Base-by-base conservation (phyloP, 2,888 invertebrate species). In the Polydrusus cervinus region DNA sequence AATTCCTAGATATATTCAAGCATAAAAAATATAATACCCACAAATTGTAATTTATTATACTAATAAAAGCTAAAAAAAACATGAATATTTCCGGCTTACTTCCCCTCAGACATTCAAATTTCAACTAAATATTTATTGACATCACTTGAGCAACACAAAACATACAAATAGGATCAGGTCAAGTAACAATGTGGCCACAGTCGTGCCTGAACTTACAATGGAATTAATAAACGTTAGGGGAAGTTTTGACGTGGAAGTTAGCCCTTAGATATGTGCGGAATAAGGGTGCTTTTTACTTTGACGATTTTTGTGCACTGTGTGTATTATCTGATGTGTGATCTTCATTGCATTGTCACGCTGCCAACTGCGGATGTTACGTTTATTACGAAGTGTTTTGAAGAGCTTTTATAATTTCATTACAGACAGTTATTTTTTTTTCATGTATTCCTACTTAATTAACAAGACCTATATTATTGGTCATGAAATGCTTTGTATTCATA, bases 101-200 rank as follows among this genome's bases (percentile, higher is more conserved):
- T 38, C 70, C 51, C 49, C 62, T 45, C 30, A 14, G 38, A 55
- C 62, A 71, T 67, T 53, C 53, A 71, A 67, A 75, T 75, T 70
- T 20, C 70, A 61, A 14, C 71, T 70, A 76, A 76, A 76, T 76
- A 73, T 76, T 76, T 76, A 76, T 76, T 76, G 76, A 76, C 76
- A 66, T 69, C 76, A 70, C 76, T 76, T 76, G 69, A 76, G 66
- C 72, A 53, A 79, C 80, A 81, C 78, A 80, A 81, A 79, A 79
- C 75, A 76, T 81, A 81, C 80, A 81, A 81, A 81, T 81, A 79
- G 80, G 80, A 81, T 82, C 81, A 82, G 81, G 80, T 81, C 79
- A 80, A 70, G 76, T 82, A 80, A 80, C 82, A 81, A 79, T 81
- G 81, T 82, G 81, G 80, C 80, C 81, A 80, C 80, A 76, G 65